Evolutionary conservation across 2,888 invertebrate species (phyloP).

Genomic region (Drosophila hamatofila): DNA sequence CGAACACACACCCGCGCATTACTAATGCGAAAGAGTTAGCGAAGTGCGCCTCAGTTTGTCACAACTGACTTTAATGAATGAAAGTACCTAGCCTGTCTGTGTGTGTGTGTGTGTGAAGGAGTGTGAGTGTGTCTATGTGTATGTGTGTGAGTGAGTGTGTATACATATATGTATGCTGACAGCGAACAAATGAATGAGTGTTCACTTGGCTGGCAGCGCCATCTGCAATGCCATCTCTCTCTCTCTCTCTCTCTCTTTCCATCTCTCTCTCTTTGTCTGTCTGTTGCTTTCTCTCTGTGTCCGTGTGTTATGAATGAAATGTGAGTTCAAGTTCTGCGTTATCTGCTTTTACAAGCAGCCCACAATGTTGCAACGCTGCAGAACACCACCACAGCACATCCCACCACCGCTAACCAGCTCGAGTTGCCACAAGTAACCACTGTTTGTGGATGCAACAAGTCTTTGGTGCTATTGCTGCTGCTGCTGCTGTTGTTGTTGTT

Average conservation of each 20-base stretch:
- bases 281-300: neutral
- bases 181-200: slow-evolving; percentile 53
- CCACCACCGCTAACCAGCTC: neutral
- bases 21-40: slow-evolving; percentile 45
- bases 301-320: slow-evolving; percentile 54
- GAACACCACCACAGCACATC: neutral
- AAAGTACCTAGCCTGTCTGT: slow-evolving; percentile 50
- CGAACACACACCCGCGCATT: slow-evolving; percentile 8
- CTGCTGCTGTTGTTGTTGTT: neutral
- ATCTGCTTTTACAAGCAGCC: slow-evolving; percentile 27
- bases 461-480: neutral
- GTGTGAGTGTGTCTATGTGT: slow-evolving; percentile 6
- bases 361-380: slow-evolving; percentile 13
- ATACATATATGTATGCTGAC: slow-evolving; percentile 35
- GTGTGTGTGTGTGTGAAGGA: slow-evolving; percentile 20
- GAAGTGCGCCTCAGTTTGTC: slow-evolving; percentile 44
- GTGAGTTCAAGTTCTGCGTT: slow-evolving; percentile 53
- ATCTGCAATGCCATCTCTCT: slow-evolving; percentile 25
- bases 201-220: slow-evolving; percentile 37
- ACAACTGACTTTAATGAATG: slow-evolving; percentile 63
- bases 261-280: slow-evolving; percentile 1
- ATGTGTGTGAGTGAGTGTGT: slow-evolving; percentile 23
- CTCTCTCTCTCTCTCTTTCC: neutral
- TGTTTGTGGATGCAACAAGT: slow-evolving; percentile 39
- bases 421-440: slow-evolving; percentile 21